Conservation (phyloP, 2,113 vertebrate species). For the Acanthochromis polyacanthus region DNA sequence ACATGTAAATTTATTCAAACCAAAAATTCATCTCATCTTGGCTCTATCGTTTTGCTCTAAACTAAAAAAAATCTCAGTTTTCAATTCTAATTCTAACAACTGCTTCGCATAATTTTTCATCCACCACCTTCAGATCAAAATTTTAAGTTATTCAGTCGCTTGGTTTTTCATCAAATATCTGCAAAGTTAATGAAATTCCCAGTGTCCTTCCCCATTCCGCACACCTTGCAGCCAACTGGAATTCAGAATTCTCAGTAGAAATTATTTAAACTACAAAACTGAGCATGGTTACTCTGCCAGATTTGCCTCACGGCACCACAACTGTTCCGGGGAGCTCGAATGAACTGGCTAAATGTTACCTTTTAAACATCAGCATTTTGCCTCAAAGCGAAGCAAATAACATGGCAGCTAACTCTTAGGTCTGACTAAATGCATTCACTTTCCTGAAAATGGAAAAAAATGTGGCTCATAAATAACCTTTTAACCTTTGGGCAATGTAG, state of each 20-base stretch:
- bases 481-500: background rate
- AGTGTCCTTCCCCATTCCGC: background rate
- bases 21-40: no score
- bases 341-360: background rate
- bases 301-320: background rate
- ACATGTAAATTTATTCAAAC: no score
- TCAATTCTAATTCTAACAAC: background rate
- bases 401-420: background rate
- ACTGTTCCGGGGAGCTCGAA: background rate
- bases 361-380: background rate
- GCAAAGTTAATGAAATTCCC: background rate
- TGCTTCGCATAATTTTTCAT: background rate
- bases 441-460: no score
- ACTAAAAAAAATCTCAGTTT: no score
- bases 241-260: background rate
- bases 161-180: background rate
- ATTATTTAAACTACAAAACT: background rate
- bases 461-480: no score
- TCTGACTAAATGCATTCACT: no score
- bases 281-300: background rate
- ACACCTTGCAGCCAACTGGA: background rate
- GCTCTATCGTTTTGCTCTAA: no score
- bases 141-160: background rate
- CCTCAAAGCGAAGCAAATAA: background rate
- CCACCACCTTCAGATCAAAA: background rate